Evolutionary conservation across 2,113 vertebrate species (phyloP).

Genomic region (Oreotragus oreotragus): DNA sequence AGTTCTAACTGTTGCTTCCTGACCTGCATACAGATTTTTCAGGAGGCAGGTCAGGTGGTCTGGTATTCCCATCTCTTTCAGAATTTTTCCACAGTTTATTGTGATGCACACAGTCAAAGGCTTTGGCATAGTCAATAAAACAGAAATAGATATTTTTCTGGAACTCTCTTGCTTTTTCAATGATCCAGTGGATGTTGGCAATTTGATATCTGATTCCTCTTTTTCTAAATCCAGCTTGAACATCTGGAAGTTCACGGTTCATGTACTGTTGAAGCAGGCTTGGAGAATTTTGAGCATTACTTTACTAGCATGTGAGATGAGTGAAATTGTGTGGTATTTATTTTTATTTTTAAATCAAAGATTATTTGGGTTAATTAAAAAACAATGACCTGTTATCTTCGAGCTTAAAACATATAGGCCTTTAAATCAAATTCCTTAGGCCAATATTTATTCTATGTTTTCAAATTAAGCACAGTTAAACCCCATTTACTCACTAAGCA

Average conservation of each 20-base stretch:
- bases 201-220: background rate
- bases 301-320: background rate
- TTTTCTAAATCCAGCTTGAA: background rate
- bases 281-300: background rate
- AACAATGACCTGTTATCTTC: background rate
- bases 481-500: background rate
- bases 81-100: background rate
- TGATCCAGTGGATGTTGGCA: rapidly evolving
- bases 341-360: background rate
- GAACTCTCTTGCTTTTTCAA: rapidly evolving
- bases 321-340: background rate
- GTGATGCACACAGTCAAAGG: background rate
- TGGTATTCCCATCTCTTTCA: background rate
- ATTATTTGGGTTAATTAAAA: background rate
- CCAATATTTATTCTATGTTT: background rate
- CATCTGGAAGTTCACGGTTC: background rate
- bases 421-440: background rate
- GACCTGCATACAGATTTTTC: background rate
- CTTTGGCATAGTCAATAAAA: background rate
- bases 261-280: background rate
- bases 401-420: background rate
- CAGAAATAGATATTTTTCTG: background rate
- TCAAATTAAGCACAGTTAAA: background rate
- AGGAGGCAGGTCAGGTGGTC: background rate
- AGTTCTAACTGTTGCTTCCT: background rate